Evolutionary conservation across 1,140 invertebrate genomes (phyloP).

Genomic region (Diplogasteroides magnus): DNA sequence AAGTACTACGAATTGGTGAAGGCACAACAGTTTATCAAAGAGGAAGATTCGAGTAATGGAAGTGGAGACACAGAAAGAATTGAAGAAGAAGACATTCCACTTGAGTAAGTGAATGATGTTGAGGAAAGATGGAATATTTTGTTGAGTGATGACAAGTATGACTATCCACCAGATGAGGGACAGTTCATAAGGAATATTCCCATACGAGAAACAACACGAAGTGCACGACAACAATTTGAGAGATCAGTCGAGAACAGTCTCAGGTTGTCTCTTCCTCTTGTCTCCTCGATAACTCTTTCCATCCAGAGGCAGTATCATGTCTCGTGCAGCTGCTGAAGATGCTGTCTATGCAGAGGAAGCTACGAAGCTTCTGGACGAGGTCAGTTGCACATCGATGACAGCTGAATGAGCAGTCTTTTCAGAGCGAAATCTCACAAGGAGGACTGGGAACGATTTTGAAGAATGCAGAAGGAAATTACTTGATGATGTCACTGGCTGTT

Average conservation of each 20-base stretch:
- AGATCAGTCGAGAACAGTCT: neutral
- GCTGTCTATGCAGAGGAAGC: constrained; percentile 30
- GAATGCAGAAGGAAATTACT: constrained; percentile 35
- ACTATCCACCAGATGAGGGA: no score
- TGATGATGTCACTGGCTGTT: constrained; percentile 3
- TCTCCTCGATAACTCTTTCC: constrained; percentile 1
- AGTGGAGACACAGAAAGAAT: constrained; percentile 8
- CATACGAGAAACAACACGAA: no score
- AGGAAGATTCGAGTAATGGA: no score
- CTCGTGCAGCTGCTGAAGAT: constrained; percentile 16
- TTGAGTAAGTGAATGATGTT: constrained; percentile 21
- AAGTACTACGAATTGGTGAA: constrained; percentile 58
- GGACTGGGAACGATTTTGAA: constrained; percentile 27
- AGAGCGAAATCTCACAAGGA: constrained; percentile 19
- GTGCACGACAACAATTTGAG: neutral
- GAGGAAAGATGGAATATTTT: constrained; percentile 2
- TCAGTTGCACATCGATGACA: constrained; percentile 6
- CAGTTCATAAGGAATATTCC: no score
- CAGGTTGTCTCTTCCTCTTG: neutral
- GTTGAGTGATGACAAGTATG: no score
- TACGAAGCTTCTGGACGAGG: constrained; percentile 23
- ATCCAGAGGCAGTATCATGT: neutral
- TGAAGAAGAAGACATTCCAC: constrained; percentile 10
- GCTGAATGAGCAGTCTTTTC: no score
- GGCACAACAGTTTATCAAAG: constrained; percentile 57